A percentile compares a stretch with the other conserved stretches of the same genome.
These are phyloP conservation scores for Tamandua tetradactyla DNA, from an alignment of 2,797 vertebrate genomes.

Conservation along the genomic window DNA sequence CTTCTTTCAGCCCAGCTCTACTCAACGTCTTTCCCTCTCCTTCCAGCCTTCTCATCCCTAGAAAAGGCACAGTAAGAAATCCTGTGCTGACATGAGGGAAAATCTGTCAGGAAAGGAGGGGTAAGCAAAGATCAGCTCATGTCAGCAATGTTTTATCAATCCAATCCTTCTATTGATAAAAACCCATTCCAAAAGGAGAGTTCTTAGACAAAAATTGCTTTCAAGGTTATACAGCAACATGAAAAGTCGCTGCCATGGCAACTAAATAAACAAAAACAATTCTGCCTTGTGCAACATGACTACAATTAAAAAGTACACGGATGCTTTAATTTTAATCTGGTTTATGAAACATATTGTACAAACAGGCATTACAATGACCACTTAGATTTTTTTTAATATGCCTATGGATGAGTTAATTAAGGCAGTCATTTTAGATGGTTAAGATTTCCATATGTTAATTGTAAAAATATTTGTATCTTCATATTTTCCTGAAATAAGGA, in stretches of 20 bases:
- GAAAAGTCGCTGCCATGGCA: neutral
- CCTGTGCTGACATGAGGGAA: neutral
- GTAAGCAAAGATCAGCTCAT: neutral
- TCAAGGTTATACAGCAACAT: neutral
- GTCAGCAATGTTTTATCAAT: fast-evolving
- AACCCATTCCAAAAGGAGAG: neutral
- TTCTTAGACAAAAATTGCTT: neutral
- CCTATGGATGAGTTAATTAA: too few relatives aligned
- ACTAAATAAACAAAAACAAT: conserved; percentile 11
- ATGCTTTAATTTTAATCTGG: too few relatives aligned
- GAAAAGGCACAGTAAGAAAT: neutral
- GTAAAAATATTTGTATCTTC: too few relatives aligned
- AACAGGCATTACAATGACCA: too few relatives aligned
- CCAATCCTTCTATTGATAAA: neutral
- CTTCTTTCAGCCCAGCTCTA: neutral
- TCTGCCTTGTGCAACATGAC: neutral
- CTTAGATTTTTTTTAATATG: too few relatives aligned
- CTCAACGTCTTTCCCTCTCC: neutral
- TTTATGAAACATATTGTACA: too few relatives aligned
- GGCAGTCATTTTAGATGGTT: too few relatives aligned
- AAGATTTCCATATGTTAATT: too few relatives aligned
- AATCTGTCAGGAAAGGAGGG: neutral
- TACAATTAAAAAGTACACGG: neutral
- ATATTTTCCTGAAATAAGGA: too few relatives aligned
- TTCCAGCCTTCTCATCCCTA: neutral